Percentiles rank a stretch among this genome's conserved stretches.
Evolutionary conservation across 2,888 invertebrate species (phyloP).

Genomic region (Cacoxenus indagator): DNA sequence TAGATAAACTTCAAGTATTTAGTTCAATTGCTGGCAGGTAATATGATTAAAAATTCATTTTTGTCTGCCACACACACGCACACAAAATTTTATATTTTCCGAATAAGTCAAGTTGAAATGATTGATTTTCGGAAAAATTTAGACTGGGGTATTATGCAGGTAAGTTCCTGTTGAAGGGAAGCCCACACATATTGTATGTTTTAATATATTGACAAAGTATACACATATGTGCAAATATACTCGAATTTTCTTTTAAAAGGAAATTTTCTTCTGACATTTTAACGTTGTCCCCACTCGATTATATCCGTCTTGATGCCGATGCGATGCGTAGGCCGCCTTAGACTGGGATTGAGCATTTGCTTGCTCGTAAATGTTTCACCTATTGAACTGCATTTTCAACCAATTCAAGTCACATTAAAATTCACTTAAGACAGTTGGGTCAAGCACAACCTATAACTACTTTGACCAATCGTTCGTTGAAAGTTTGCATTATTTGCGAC

Average conservation of each 20-base stretch:
- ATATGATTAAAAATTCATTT: neutral
- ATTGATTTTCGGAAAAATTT: neutral
- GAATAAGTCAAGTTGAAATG: neutral
- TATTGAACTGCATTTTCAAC: neutral
- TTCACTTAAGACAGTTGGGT: neutral
- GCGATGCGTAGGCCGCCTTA: neutral
- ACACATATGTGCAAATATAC: neutral
- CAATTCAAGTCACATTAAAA: neutral
- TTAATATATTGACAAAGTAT: too few species aligned
- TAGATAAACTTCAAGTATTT: neutral
- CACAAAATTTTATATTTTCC: neutral
- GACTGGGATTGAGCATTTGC: too few species aligned
- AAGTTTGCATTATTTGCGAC: neutral
- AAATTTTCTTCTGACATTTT: neutral
- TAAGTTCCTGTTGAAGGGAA: neutral
- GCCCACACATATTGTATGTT: too few species aligned
- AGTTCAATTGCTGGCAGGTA: neutral
- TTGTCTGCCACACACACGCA: neutral
- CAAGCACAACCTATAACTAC: neutral
- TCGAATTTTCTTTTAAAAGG: neutral
- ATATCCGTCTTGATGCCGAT: neutral
- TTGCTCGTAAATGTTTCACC: neutral
- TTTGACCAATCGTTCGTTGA: neutral
- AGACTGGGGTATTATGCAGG: neutral
- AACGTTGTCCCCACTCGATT: neutral